Percentiles rank a stretch among this genome's conserved stretches.
Evolutionary conservation across 2,113 vertebrate species (phyloP).

Genomic region (Scytalopus superciliaris): DNA sequence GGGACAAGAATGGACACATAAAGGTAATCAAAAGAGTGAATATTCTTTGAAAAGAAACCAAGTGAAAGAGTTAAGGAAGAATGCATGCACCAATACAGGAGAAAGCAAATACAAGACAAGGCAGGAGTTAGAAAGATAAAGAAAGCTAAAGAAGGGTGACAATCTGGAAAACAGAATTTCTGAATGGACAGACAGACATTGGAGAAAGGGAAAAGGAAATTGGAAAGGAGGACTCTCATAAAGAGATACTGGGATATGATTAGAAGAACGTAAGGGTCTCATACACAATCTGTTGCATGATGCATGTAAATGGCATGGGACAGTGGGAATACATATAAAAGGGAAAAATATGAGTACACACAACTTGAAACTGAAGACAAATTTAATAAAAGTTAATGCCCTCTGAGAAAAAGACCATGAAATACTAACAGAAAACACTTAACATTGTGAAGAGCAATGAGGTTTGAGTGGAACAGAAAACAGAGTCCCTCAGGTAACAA

Average conservation of each 20-base stretch:
- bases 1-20: background rate
- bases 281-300: background rate
- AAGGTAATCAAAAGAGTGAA: background rate
- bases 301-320: background rate
- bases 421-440: background rate
- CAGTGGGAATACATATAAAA: background rate
- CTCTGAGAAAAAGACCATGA: background rate
- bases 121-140: background rate
- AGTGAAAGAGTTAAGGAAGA: background rate
- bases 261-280: background rate
- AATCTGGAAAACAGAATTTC: background rate
- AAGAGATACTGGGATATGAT: background rate
- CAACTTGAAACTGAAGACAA: background rate
- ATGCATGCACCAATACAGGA: background rate
- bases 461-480: background rate
- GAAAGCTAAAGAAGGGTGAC: background rate
- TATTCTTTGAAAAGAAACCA: background rate
- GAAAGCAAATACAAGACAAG: background rate
- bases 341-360: background rate
- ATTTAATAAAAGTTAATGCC: background rate
- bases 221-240: background rate
- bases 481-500: fast-evolving
- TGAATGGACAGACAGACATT: background rate
- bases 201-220: background rate
- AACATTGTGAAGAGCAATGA: background rate